Evolutionary conservation across 1,140 invertebrate genomes (phyloP).

Genomic region (Armadillidium nasatum): DNA sequence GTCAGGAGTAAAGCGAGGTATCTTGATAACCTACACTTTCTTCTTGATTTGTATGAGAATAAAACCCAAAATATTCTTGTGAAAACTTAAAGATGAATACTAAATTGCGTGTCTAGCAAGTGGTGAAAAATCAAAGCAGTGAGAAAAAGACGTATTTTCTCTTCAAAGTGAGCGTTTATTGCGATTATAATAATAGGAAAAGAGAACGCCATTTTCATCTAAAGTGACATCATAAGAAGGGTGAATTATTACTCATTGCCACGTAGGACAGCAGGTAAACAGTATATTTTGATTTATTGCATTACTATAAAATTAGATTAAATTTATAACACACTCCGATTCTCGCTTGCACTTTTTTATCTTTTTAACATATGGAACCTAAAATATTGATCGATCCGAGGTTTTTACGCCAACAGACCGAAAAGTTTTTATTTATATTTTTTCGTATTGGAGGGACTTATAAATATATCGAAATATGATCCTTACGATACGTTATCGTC

Average conservation of each 20-base stretch:
- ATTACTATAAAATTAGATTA: neutral
- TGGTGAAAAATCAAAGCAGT: neutral
- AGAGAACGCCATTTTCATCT: neutral
- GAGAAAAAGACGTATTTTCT: neutral
- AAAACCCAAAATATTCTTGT: neutral
- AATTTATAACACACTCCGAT: neutral
- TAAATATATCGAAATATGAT: neutral
- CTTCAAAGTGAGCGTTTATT: slow-evolving; percentile 1
- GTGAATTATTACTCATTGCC: neutral
- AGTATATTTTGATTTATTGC: neutral
- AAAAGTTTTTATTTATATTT: neutral
- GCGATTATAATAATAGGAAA: neutral
- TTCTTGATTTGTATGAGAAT: neutral
- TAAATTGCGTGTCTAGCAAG: neutral
- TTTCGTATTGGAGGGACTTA: neutral
- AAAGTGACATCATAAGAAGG: neutral
- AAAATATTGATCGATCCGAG: neutral
- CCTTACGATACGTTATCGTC: neutral
- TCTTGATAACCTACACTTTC: neutral
- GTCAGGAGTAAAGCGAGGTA: neutral
- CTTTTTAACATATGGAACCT: neutral
- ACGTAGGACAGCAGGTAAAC: neutral
- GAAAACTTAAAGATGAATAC: neutral
- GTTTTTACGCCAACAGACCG: neutral
- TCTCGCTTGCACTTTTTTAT: neutral